Evolutionary conservation across 2,113 vertebrate species (phyloP), one percentile per base, ranked within the genome.

Genomic region (Archilochus colubris): DNA sequence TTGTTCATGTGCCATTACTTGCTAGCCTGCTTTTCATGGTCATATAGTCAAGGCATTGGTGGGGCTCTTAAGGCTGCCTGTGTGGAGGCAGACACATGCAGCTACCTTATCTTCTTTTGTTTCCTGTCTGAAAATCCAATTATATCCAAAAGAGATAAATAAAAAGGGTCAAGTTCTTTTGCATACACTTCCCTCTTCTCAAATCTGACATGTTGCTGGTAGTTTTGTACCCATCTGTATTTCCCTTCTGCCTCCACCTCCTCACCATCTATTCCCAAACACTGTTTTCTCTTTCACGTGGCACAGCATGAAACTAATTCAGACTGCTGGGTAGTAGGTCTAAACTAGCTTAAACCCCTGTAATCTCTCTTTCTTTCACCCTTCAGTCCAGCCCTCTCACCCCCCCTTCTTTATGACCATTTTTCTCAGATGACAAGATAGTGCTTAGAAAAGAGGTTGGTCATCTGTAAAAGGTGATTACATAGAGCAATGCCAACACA

Each of bases 221-320:
- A 73, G 36, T 92, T 93, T 61, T 78, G 44, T 68, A 62, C 36
- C 44, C 69, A 68, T 80, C 86, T 92, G 62, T 63, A 94, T 88
- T 92, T 84, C 58, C 55, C 69, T 91, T 96, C 74, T 89, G 73
- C 62, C 86, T 93, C 81, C 53, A 62, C 53, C 77, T 95, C 86
- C 58, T 89, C 78, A 82, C 64, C 21, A 31, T 76, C 63, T 88
- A 85, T 81, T 94, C 36, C 62, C 69, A 78, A 94, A 82, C 54
- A 27, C 44, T 62, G 31, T 54, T 78, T 59, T 94, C 67, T 88
- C 27, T 88, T 95, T 82, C 77, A 87, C 4, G 4, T 0, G 4
- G 86, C 58, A 73, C 50, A 51, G 85, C 28, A 12, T 58, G 50
- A 75, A 86, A 33, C 36, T 87, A 69, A 68, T 33, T 44, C 31